These are phyloP conservation scores for Tonatia bakeri DNA, from an alignment of 2,113 vertebrate species.

Conservation along the genomic window DNA sequence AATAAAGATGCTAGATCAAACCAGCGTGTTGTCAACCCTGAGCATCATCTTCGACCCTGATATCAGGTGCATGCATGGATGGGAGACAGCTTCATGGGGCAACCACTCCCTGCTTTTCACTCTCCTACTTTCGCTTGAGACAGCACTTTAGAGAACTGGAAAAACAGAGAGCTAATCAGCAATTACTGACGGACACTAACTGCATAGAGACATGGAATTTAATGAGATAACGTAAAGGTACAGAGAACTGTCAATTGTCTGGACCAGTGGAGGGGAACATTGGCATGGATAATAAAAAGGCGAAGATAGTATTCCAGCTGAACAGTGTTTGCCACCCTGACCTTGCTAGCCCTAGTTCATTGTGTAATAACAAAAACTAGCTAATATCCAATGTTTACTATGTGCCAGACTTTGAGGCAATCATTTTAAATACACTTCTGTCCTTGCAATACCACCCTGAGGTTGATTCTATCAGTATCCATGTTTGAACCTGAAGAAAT, in stretches of 20 bases:
- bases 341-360: background rate
- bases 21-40: background rate
- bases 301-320: background rate
- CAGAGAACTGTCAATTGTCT: constrained; percentile 40
- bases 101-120: background rate
- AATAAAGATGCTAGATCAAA: background rate
- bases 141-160: background rate
- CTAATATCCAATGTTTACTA: background rate
- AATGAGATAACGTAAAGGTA: constrained; percentile 42
- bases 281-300: background rate
- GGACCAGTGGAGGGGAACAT: constrained; percentile 34
- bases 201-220: background rate
- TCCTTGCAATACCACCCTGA: background rate
- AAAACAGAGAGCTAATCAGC: background rate
- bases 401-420: background rate
- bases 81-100: background rate
- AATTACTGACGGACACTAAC: constrained; percentile 18
- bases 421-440: background rate
- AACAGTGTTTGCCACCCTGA: background rate
- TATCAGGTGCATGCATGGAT: background rate
- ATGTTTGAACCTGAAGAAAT: background rate
- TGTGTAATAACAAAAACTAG: background rate
- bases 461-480: background rate
- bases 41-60: background rate
- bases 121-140: background rate